Conservation (phyloP, 2,113 vertebrate species). For the Macquaria australasica region DNA sequence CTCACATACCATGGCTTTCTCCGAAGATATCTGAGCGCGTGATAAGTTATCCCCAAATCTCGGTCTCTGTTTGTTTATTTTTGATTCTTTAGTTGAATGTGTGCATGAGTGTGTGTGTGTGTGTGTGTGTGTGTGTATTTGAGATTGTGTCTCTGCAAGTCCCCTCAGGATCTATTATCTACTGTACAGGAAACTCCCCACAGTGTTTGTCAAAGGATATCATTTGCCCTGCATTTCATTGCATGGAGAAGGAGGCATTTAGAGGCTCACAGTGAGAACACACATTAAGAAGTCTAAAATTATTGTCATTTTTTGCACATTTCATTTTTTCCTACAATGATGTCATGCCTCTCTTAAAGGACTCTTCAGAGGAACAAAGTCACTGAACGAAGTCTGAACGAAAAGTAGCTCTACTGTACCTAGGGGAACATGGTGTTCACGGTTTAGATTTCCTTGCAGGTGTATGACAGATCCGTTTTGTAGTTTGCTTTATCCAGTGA, state of each 20-base stretch:
- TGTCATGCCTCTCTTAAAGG: constrained; percentile 1
- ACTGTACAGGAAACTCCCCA: constrained; percentile 65
- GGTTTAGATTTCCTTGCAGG: constrained; percentile 30
- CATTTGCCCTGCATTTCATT: constrained; percentile 60
- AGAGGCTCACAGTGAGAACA: constrained; percentile 26
- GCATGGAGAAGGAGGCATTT: constrained; percentile 43
- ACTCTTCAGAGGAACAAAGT: background rate
- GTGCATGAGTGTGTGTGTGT: constrained; percentile 2
- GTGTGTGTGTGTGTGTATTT: background rate
- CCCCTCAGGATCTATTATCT: constrained; percentile 54
- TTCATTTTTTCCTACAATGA: constrained; percentile 18
- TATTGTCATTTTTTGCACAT: constrained; percentile 44
- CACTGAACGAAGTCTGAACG: background rate
- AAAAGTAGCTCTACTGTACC: background rate
- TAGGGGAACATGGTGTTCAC: background rate
- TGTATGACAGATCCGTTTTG: constrained; percentile 40
- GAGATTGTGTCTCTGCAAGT: constrained; percentile 34
- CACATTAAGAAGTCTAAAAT: constrained; percentile 52
- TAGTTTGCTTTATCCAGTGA: constrained; percentile 39
- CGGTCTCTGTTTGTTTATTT: constrained; percentile 25
- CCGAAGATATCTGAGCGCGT: constrained; percentile 22
- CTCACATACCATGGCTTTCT: constrained; percentile 18
- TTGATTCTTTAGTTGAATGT: constrained; percentile 12
- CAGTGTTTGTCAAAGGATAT: constrained; percentile 65
- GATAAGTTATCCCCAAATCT: constrained; percentile 36